Evolutionary conservation across 2,888 invertebrate species (phyloP).

Genomic region (Megalurothrips usitatus): DNA sequence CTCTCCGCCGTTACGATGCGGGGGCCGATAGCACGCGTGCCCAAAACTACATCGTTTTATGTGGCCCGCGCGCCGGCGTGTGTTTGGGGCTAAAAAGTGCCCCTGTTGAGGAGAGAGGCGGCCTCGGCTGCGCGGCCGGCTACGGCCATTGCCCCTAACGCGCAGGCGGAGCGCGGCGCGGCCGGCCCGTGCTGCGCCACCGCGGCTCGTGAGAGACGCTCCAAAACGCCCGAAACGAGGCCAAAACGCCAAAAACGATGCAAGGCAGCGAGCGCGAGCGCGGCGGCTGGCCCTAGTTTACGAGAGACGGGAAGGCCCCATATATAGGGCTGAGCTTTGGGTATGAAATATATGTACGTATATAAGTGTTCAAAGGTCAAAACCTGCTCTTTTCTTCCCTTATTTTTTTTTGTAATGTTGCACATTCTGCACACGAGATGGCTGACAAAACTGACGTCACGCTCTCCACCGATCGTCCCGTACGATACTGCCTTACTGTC

Average conservation of each 20-base stretch:
- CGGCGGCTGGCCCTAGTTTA: no score
- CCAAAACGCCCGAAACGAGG: constrained; percentile 13
- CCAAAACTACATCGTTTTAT: neutral
- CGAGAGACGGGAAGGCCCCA: no score
- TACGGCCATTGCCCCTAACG: neutral
- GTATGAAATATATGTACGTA: neutral
- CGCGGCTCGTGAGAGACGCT: neutral
- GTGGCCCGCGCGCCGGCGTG: neutral
- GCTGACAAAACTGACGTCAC: no score
- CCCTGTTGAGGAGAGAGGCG: neutral
- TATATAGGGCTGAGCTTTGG: no score
- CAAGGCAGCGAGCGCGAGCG: no score
- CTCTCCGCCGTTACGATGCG: neutral
- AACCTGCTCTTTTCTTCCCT: no score
- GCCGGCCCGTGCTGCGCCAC: neutral
- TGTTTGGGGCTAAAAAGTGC: neutral
- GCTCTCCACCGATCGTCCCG: no score
- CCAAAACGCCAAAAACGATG: neutral
- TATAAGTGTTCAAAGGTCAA: no score
- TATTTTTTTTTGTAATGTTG: no score
- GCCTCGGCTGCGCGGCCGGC: neutral
- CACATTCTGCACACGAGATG: no score
- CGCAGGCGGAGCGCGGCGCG: neutral
- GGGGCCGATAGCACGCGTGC: neutral
- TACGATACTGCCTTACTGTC: neutral